Evolutionary conservation across 2,113 vertebrate species (phyloP).

Genomic region (Nycticebus coucang): DNA sequence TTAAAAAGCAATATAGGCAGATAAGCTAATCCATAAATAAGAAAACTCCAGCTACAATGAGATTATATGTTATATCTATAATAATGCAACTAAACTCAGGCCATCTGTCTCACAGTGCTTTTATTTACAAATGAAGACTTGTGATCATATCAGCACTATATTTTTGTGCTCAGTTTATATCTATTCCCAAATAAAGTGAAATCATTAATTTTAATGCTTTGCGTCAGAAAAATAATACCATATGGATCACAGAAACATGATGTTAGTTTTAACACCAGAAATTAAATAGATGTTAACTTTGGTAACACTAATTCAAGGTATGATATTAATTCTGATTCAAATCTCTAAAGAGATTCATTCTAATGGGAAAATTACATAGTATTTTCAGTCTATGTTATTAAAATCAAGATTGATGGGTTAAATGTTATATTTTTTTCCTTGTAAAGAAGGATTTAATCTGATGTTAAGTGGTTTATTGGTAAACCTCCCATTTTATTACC

Average conservation of each 20-base stretch:
- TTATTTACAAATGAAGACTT: conserved; percentile 2
- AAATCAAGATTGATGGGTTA: conserved; percentile 39
- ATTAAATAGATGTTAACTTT: conserved; percentile 46
- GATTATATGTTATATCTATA: background rate
- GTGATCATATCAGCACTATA: background rate
- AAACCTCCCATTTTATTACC: conserved; percentile 2
- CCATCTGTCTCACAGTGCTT: background rate
- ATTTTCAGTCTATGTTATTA: background rate
- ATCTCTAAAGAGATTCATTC: conserved; percentile 34
- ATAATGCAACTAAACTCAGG: background rate
- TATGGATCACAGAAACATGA: conserved; percentile 31
- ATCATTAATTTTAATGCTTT: conserved; percentile 31
- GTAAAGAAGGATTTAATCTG: background rate
- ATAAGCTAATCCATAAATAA: background rate
- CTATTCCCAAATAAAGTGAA: background rate
- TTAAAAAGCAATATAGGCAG: background rate
- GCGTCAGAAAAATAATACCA: conserved; percentile 8
- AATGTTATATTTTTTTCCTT: conserved; percentile 34
- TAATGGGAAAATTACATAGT: background rate
- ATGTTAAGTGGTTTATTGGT: conserved; percentile 13
- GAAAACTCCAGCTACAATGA: background rate
- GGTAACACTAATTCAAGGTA: conserved; percentile 10
- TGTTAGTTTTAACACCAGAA: conserved; percentile 44
- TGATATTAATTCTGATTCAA: conserved; percentile 37
- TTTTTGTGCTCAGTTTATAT: conserved; percentile 28